phyloP scores from a whole-genome alignment of 2,888 invertebrate species.

The Miltochrista miniata region DNA sequence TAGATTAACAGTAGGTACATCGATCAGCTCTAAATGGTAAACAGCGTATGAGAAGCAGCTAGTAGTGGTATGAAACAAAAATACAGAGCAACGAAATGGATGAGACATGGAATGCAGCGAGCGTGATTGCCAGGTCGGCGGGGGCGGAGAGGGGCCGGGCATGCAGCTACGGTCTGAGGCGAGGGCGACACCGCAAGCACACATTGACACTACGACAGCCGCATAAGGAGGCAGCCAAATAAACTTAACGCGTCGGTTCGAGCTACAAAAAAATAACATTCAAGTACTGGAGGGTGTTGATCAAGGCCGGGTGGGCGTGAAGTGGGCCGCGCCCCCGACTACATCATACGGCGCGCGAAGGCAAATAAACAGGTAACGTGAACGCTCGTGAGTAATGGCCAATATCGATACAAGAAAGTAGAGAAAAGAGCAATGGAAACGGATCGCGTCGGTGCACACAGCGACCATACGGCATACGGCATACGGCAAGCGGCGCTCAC shows the following conservation, averaged over 20 bases:
- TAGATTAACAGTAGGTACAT: slow-evolving; percentile 51
- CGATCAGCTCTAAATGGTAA: slow-evolving; percentile 53
- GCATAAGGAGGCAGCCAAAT: slow-evolving; percentile 81
- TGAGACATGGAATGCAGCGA: slow-evolving; percentile 45
- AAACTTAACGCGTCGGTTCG: slow-evolving; percentile 80
- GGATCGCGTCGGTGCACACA: slow-evolving; percentile 45
- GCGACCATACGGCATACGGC: slow-evolving; percentile 70
- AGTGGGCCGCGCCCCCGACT: slow-evolving; percentile 10
- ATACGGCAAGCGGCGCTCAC: slow-evolving; percentile 66
- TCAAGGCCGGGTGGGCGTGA: slow-evolving; percentile 13
- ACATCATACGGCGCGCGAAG: slow-evolving; percentile 46
- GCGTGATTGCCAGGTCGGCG: slow-evolving; percentile 32
- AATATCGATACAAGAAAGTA: slow-evolving; percentile 43
- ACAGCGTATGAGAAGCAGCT: slow-evolving; percentile 58
- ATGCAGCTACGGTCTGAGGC: slow-evolving; percentile 69
- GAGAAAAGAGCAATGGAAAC: slow-evolving; percentile 43
- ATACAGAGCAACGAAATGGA: slow-evolving; percentile 34
- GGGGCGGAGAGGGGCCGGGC: slow-evolving; percentile 30
- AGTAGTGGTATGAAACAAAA: slow-evolving; percentile 24
- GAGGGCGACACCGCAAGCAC: slow-evolving; percentile 77
- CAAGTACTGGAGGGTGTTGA: slow-evolving; percentile 63
- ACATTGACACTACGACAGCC: slow-evolving; percentile 82
- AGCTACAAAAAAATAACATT: slow-evolving; percentile 79
- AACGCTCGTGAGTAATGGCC: slow-evolving; percentile 54
- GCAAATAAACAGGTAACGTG: slow-evolving; percentile 68